These are phyloP conservation scores for Prorops nasuta DNA, from an alignment of 1,140 invertebrate genomes.

Conservation along the genomic window DNA sequence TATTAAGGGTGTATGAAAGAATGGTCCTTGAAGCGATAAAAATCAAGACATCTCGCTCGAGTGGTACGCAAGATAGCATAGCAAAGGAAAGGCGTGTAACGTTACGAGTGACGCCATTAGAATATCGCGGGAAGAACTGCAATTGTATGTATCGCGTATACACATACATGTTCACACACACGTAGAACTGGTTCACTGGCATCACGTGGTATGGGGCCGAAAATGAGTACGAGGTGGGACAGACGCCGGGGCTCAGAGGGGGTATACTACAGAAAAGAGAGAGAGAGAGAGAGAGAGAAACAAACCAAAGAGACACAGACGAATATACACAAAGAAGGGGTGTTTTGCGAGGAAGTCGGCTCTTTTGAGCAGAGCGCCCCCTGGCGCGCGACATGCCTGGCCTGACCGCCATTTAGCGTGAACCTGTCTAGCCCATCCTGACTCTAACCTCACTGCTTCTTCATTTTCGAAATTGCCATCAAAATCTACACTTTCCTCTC, in stretches of 20 bases:
- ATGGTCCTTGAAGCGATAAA: no score
- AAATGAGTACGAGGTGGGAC: conserved; percentile 20
- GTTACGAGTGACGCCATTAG: conserved; percentile 33
- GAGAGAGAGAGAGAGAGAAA: conserved; percentile 13
- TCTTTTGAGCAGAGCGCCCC: conserved; percentile 41
- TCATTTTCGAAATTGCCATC: conserved; percentile 26
- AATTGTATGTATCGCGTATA: no score
- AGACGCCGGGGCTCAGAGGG: conserved; percentile 18
- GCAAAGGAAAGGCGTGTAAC: conserved; percentile 20
- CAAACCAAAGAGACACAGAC: no score
- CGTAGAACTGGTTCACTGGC: background rate
- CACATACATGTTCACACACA: no score
- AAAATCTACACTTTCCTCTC: no score
- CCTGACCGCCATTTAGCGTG: conserved; percentile 47
- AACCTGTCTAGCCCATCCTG: conserved; percentile 32
- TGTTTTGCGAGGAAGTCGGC: conserved; percentile 34
- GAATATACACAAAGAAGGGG: no score
- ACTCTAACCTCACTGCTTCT: conserved; percentile 13
- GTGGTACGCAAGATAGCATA: no score
- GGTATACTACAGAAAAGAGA: conserved; percentile 10
- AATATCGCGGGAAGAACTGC: conserved; percentile 12
- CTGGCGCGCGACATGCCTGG: conserved; percentile 43
- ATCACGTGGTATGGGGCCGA: conserved; percentile 14
- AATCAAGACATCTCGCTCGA: conserved; percentile 17
- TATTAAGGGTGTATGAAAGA: no score